Evolutionary conservation across 2,888 invertebrate genomes (phyloP).

Genomic region (Melieria omissa): DNA sequence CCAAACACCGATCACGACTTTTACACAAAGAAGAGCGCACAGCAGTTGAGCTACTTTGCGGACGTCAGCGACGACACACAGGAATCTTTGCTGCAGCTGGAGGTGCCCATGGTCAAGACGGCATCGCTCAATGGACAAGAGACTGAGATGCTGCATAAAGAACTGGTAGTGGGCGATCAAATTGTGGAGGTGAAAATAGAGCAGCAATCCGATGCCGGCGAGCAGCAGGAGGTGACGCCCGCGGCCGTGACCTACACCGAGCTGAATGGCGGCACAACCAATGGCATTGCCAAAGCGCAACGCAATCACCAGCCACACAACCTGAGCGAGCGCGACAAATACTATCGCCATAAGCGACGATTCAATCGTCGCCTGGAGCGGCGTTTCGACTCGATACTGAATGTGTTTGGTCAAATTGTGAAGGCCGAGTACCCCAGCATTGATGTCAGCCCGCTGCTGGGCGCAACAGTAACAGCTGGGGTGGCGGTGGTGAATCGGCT

Average conservation of each 20-base stretch:
- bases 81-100: constrained; percentile 32
- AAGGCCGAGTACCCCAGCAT: constrained; percentile 53
- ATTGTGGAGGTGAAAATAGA: constrained; percentile 28
- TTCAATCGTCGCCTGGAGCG: constrained; percentile 59
- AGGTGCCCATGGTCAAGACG: constrained; percentile 1
- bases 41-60: constrained; percentile 44
- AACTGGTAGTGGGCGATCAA: constrained; percentile 20
- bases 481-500: constrained; percentile 27
- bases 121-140: constrained; percentile 14
- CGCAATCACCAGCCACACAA: neutral
- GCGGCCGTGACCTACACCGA: neutral
- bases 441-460: constrained; percentile 48
- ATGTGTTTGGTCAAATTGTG: constrained; percentile 56
- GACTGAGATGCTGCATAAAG: constrained; percentile 7
- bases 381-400: constrained; percentile 55
- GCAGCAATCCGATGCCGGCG: constrained; percentile 1
- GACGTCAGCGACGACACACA: constrained; percentile 47
- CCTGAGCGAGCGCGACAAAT: constrained; percentile 52
- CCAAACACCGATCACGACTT: constrained; percentile 59
- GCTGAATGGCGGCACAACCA: neutral
- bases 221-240: neutral
- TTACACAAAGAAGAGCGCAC: constrained; percentile 49
- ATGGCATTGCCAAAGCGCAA: neutral
- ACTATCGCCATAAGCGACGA: constrained; percentile 60
- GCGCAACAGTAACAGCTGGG: constrained; percentile 34